A percentile compares a stretch with the other conserved stretches of the same genome.
Conservation (phyloP, 2,113 vertebrate genomes). For the Neopipo cinnamomea region DNA sequence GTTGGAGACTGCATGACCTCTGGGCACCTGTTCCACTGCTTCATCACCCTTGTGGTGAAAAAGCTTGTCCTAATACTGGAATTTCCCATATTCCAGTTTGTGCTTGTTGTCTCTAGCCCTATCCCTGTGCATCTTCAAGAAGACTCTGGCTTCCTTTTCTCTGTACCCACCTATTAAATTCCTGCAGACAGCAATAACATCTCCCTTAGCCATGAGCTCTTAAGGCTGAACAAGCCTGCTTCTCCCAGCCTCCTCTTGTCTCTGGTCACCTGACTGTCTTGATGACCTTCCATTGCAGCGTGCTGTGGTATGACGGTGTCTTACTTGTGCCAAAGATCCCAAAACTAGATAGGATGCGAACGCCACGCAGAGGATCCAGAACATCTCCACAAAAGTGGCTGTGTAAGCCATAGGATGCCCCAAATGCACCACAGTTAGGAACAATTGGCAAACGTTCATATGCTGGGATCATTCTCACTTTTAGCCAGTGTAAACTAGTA, state of each 20-base stretch:
- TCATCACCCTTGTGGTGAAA: not conserved
- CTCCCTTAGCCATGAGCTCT: not conserved
- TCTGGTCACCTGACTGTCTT: not conserved
- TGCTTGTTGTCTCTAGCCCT: not conserved
- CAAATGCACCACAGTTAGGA: not conserved
- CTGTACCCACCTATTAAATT: not conserved
- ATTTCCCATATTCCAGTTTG: slow-evolving; percentile 11
- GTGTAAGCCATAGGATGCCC: not conserved
- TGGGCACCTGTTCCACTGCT: not conserved
- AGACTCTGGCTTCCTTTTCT: not conserved
- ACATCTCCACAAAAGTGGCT: not conserved
- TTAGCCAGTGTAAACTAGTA: not conserved
- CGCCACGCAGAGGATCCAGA: not conserved
- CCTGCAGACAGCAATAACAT: not conserved
- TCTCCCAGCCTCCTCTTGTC: not conserved
- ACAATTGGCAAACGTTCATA: not conserved
- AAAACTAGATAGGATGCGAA: not conserved
- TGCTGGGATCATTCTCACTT: not conserved
- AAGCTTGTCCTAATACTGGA: not conserved
- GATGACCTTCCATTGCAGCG: not conserved
- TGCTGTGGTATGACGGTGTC: not conserved
- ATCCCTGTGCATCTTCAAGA: not conserved
- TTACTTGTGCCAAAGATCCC: not conserved
- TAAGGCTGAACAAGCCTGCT: not conserved
- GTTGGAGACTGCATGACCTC: not conserved